A percentile compares a stretch with the other conserved stretches of the same genome.
Conservation (phyloP, 2,797 vertebrate genomes). For the Arremon brunneinucha region DNA sequence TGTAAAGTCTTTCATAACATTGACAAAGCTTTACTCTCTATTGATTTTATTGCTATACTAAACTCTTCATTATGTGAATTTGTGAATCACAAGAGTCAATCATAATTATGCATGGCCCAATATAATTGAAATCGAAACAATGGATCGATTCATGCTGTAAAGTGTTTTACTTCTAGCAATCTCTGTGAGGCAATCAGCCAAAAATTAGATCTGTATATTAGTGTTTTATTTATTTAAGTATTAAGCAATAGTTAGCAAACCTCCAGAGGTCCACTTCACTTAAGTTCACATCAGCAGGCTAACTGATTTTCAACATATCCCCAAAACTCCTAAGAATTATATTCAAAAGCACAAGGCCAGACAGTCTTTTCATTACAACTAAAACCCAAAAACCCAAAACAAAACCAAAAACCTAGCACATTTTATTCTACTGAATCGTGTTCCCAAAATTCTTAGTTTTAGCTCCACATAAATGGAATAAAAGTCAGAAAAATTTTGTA, state of each 20-base stretch:
- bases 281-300: background rate
- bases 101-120: slow-evolving; percentile 48
- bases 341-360: background rate
- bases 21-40: slow-evolving; percentile 41
- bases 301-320: background rate
- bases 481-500: background rate
- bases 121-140: slow-evolving; percentile 62
- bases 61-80: slow-evolving; percentile 63
- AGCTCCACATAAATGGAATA: background rate
- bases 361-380: background rate
- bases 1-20: slow-evolving; percentile 43
- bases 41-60: slow-evolving; percentile 49
- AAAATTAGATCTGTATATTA: slow-evolving; percentile 25
- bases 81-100: slow-evolving; percentile 59
- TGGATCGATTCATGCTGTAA: slow-evolving; percentile 31
- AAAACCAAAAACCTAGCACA: background rate
- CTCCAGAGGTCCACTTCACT: background rate
- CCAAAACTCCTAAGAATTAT: background rate
- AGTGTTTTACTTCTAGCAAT: slow-evolving; percentile 35
- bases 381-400: background rate
- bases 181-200: slow-evolving; percentile 31
- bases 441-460: background rate
- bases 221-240: slow-evolving; percentile 11
- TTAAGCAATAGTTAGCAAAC: slow-evolving; percentile 1
- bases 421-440: background rate